phyloP scores from a whole-genome alignment of 2,113 vertebrate genomes.

The Python bivittatus region DNA sequence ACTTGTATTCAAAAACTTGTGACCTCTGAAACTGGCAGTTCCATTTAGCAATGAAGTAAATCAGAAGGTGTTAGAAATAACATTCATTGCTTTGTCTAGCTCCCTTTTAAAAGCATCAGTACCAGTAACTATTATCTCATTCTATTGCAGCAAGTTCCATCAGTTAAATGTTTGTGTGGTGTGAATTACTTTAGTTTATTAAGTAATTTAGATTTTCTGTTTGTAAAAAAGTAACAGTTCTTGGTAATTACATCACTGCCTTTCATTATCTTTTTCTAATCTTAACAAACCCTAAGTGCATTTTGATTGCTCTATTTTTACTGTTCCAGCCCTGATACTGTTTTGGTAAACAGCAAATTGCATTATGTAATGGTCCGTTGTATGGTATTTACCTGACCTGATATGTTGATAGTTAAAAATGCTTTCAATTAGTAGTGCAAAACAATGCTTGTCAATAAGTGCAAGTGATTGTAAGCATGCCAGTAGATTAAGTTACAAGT shows the following conservation, averaged over 20 bases:
- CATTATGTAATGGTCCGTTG: background rate
- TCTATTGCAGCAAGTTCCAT: background rate
- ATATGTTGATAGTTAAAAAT: background rate
- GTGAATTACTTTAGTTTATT: background rate
- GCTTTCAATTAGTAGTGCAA: background rate
- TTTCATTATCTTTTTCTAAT: background rate
- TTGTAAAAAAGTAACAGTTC: background rate
- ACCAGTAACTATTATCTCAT: background rate
- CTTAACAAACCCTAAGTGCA: background rate
- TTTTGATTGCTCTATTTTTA: background rate
- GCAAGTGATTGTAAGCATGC: background rate
- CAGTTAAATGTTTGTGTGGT: background rate
- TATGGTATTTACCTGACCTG: background rate
- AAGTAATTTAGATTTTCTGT: background rate
- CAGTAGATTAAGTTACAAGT: background rate
- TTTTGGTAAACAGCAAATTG: background rate
- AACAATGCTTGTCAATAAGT: background rate
- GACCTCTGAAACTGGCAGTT: background rate
- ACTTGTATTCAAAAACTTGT: background rate
- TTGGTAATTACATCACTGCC: background rate
- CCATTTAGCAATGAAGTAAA: background rate
- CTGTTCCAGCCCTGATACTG: background rate
- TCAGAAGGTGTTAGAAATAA: background rate
- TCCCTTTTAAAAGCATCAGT: background rate
- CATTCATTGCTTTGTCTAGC: background rate